Evolutionary conservation across 2,888 invertebrate genomes (phyloP).

Genomic region (Noctua janthina): DNA sequence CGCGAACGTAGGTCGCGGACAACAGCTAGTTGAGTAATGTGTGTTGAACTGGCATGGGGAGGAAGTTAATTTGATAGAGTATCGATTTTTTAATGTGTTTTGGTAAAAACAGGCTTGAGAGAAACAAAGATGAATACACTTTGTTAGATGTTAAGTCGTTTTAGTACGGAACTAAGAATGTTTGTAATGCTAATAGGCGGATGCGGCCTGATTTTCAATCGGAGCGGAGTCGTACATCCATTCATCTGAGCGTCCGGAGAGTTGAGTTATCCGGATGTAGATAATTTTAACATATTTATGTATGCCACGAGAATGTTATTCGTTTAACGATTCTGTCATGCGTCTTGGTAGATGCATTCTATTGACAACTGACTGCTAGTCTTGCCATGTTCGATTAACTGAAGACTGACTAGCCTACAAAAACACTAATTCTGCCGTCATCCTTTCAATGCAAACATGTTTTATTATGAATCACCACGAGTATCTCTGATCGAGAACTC

Average conservation of each 20-base stretch:
- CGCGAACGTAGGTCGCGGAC: too few relatives aligned
- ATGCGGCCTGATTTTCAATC: slow-evolving; percentile 86
- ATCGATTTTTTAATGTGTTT: slow-evolving; percentile 11
- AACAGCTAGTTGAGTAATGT: slow-evolving; percentile 8
- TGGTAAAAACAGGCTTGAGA: neutral
- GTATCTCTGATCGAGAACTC: slow-evolving; percentile 14
- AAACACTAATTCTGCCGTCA: slow-evolving; percentile 16
- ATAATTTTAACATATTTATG: slow-evolving; percentile 79
- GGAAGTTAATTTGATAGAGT: slow-evolving; percentile 33
- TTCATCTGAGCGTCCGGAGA: slow-evolving; percentile 77
- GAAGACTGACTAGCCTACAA: slow-evolving; percentile 30
- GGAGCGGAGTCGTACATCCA: slow-evolving; percentile 76
- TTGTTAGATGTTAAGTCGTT: slow-evolving; percentile 52
- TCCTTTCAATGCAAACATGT: slow-evolving; percentile 27
- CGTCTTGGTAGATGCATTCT: slow-evolving; percentile 57
- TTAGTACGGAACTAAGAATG: slow-evolving; percentile 79
- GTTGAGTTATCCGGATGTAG: slow-evolving; percentile 79
- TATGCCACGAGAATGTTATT: slow-evolving; percentile 71
- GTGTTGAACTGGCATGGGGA: slow-evolving; percentile 19
- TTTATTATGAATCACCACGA: slow-evolving; percentile 13
- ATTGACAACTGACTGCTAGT: slow-evolving; percentile 25
- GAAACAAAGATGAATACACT: slow-evolving; percentile 17
- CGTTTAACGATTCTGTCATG: slow-evolving; percentile 68
- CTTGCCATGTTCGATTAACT: slow-evolving; percentile 20
- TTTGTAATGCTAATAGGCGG: slow-evolving; percentile 82